These are phyloP conservation scores for Camponotus vicinus DNA, from an alignment of 1,140 invertebrate species.

Conservation along the genomic window DNA sequence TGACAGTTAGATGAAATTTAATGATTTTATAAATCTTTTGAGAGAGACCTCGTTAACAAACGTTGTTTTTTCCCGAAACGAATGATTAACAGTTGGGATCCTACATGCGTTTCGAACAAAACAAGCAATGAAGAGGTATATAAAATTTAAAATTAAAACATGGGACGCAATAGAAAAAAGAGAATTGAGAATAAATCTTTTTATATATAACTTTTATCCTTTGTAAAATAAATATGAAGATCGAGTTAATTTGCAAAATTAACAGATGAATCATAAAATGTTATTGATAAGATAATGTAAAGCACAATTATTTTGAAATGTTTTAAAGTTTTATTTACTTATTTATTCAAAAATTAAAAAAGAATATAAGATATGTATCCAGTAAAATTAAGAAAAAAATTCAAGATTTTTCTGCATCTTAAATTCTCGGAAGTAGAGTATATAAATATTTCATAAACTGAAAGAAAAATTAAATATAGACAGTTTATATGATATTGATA, in stretches of 20 bases:
- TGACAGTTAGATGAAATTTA: constrained; percentile 65
- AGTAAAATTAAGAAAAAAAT: not conserved
- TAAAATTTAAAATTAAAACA: not conserved
- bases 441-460: constrained; percentile 45
- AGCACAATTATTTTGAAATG: not conserved
- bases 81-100: constrained; percentile 12
- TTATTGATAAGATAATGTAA: not conserved
- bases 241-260: not conserved
- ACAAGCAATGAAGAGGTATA: not conserved
- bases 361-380: not conserved
- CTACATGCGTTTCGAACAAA: constrained; percentile 7
- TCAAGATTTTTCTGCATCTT: not conserved
- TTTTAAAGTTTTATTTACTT: not conserved
- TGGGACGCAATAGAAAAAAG: not conserved
- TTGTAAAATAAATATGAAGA: not conserved
- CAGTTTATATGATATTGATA: constrained; percentile 50
- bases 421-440: constrained; percentile 42
- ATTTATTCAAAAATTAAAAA: not conserved
- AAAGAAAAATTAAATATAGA: constrained; percentile 34
- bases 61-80: constrained; percentile 12
- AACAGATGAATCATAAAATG: not conserved
- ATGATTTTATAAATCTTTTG: constrained; percentile 71
- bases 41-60: constrained; percentile 59
- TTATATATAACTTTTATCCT: not conserved
- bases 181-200: not conserved